Evolutionary conservation across 1,140 invertebrate species (phyloP).

Genomic region (Rhyacophila brunnea): DNA sequence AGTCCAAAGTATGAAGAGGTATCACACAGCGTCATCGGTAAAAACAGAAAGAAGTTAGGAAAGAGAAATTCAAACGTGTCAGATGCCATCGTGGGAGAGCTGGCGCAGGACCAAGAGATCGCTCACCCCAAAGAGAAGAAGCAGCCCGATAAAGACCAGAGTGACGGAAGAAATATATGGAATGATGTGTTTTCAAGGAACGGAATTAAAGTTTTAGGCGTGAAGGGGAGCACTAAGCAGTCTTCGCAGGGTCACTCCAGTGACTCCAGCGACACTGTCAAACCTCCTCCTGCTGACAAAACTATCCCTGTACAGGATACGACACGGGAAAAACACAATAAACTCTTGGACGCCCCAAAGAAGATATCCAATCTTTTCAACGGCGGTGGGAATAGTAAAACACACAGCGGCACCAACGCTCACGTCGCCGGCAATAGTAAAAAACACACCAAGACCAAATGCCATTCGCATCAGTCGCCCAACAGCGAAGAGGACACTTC

Average conservation of each 20-base stretch:
- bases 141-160: conserved; percentile 10
- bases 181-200: conserved; percentile 27
- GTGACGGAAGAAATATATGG: conserved; percentile 11
- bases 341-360: conserved; percentile 25
- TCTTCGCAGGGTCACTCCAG: conserved; percentile 16
- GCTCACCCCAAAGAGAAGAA: conserved; percentile 24
- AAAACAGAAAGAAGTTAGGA: conserved; percentile 24
- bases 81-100: conserved; percentile 14
- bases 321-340: conserved; percentile 22
- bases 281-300: conserved; percentile 1
- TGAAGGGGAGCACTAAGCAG: conserved; percentile 14
- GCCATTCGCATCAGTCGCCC: conserved; percentile 21
- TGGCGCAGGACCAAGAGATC: conserved; percentile 18
- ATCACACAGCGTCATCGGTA: conserved; percentile 12
- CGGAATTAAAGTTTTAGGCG: conserved; percentile 12
- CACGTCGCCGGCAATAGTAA: conserved; percentile 20
- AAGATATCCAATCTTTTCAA: conserved; percentile 20
- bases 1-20: conserved; percentile 30
- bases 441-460: conserved; percentile 29
- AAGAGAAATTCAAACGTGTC: conserved; percentile 28
- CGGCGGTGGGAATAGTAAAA: conserved; percentile 7
- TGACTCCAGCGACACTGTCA: conserved; percentile 24
- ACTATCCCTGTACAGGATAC: conserved; percentile 1
- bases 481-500: conserved; percentile 35
- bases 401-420: conserved; percentile 7